Conservation (phyloP, 2,113 vertebrate genomes). For the Phodopus roborovskii region DNA sequence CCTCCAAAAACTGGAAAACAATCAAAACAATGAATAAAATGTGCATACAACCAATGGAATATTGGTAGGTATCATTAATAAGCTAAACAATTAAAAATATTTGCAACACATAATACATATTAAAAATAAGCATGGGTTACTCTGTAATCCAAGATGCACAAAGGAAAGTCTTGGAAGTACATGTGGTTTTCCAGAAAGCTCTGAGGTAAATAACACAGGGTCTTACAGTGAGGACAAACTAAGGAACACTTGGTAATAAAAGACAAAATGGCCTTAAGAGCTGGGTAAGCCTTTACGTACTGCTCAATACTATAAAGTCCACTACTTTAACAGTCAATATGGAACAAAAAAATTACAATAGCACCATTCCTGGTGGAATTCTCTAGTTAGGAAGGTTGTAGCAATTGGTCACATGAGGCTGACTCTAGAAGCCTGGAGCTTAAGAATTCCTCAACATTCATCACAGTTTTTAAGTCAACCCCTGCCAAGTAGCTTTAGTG, state of each 20-base stretch:
- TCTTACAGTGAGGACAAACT: not conserved
- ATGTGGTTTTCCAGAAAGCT: not conserved
- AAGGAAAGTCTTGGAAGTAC: not conserved
- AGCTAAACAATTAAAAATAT: not conserved
- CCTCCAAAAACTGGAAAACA: not conserved
- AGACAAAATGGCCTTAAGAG: not conserved
- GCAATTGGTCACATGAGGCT: not conserved
- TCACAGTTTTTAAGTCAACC: not conserved
- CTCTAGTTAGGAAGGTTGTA: not conserved
- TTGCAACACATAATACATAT: not conserved
- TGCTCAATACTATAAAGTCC: not conserved
- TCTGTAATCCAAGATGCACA: not conserved
- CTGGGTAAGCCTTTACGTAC: not conserved
- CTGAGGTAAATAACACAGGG: not conserved
- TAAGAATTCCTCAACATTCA: not conserved
- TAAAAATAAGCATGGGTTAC: not conserved
- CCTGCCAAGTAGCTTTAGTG: not conserved
- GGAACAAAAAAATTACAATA: not conserved
- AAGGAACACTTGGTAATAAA: not conserved
- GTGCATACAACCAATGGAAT: not conserved
- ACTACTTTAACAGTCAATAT: not conserved
- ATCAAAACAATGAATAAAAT: not conserved
- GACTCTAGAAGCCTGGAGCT: not conserved
- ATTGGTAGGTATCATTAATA: not conserved
- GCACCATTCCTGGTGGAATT: not conserved